These are phyloP conservation scores for western clawed frog (Xenopus tropicalis) DNA, from an alignment of 2,113 vertebrate genomes.

Conservation along the genomic window DNA sequence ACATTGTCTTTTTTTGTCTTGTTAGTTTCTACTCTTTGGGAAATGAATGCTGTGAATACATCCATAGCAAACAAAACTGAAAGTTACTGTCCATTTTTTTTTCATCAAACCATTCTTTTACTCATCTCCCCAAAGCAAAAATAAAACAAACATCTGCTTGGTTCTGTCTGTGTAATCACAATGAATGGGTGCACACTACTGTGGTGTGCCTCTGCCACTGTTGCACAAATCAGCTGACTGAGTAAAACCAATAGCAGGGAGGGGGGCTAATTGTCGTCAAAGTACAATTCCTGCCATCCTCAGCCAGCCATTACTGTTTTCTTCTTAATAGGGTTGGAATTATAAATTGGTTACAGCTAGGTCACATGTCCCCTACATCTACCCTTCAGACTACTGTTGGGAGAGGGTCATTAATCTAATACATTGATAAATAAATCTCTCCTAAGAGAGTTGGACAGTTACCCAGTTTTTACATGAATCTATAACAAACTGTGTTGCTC, in stretches of 20 bases:
- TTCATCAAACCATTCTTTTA: conserved; percentile 48
- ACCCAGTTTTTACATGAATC: conserved; percentile 52
- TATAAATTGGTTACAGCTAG: not conserved
- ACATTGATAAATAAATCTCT: conserved; percentile 51
- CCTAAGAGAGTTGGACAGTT: conserved; percentile 55
- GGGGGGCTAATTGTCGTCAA: not conserved
- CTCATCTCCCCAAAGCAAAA: conserved; percentile 49
- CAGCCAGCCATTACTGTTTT: too few species aligned
- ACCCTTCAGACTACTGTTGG: conserved; percentile 49
- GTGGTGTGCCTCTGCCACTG: conserved; percentile 54
- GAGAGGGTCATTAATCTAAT: conserved; percentile 50
- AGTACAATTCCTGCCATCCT: not conserved
- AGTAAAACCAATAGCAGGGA: conserved; percentile 37
- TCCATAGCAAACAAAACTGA: conserved; percentile 58
- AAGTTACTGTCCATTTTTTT: conserved; percentile 56
- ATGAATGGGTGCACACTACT: conserved; percentile 54
- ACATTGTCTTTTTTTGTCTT: conserved; percentile 72
- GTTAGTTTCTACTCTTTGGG: conserved; percentile 74
- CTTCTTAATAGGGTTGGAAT: not conserved
- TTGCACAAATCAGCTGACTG: conserved; percentile 55
- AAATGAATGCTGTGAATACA: conserved; percentile 71
- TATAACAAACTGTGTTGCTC: conserved; percentile 62
- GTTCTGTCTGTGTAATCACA: conserved; percentile 64
- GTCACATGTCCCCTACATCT: not conserved
- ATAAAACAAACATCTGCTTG: conserved; percentile 53